phyloP scores from a whole-genome alignment of 2,888 invertebrate species.

The Protophormia terraenovae region DNA sequence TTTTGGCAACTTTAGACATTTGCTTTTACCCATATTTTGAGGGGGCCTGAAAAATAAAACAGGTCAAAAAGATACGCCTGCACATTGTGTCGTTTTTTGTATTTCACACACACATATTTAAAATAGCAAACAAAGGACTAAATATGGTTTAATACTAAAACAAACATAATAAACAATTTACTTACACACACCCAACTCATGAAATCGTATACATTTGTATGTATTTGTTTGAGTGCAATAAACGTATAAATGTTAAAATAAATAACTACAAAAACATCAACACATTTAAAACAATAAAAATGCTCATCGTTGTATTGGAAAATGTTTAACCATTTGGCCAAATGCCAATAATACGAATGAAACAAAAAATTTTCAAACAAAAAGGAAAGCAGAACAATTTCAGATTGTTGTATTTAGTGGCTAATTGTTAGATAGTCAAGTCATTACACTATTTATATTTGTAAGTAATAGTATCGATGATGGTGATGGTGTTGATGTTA shows the following conservation, averaged over 20 bases:
- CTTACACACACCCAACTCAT: background rate
- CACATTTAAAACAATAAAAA: slow-evolving; percentile 9
- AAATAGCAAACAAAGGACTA: slow-evolving; percentile 1
- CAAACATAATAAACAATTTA: slow-evolving; percentile 33
- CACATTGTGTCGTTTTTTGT: slow-evolving; percentile 11
- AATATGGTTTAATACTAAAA: slow-evolving; percentile 24
- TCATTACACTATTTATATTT: background rate
- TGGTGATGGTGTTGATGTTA: background rate
- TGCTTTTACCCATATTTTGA: background rate
- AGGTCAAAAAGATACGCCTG: slow-evolving; percentile 49
- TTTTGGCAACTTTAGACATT: slow-evolving; percentile 36
- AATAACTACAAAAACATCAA: background rate
- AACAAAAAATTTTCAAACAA: background rate
- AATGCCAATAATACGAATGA: slow-evolving; percentile 34
- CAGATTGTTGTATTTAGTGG: background rate
- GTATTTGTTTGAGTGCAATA: background rate
- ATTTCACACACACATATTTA: background rate
- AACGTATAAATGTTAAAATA: background rate
- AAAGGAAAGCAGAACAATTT: background rate
- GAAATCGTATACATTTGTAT: background rate
- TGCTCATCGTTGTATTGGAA: background rate
- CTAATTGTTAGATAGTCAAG: background rate
- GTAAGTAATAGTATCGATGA: background rate
- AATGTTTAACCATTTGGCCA: slow-evolving; percentile 39
- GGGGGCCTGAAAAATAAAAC: too few species aligned